A percentile compares a stretch with the other conserved stretches of the same genome.
Conservation (phyloP, 2,113 vertebrate genomes). For the Microcebus lehilahytsara region DNA sequence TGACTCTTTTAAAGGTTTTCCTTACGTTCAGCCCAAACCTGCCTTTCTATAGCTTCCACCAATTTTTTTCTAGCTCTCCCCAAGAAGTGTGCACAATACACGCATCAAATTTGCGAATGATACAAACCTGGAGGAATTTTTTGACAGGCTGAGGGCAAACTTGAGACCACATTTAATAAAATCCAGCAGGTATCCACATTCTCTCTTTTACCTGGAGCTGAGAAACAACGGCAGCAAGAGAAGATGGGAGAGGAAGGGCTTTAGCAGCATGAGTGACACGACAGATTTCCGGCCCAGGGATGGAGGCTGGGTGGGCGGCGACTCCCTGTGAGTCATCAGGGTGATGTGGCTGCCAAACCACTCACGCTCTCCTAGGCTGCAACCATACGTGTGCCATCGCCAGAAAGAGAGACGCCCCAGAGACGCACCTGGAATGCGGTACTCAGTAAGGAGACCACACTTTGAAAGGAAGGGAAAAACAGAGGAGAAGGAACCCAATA, state of each 20-base stretch:
- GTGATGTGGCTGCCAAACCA: rapidly evolving
- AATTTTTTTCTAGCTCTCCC: neutral
- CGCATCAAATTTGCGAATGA: neutral
- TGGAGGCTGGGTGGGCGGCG: neutral
- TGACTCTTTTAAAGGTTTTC: neutral
- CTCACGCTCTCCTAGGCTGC: neutral
- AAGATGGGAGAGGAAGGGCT: no score
- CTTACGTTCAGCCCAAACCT: neutral
- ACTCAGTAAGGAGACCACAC: no score
- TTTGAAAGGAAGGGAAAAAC: neutral
- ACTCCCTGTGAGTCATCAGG: neutral
- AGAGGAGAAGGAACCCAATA: neutral
- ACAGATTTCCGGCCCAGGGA: neutral
- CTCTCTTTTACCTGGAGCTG: neutral
- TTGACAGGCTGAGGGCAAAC: neutral
- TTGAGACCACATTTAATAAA: neutral
- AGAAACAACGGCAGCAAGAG: neutral
- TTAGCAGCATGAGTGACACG: rapidly evolving
- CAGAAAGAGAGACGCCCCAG: rapidly evolving
- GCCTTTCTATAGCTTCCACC: neutral
- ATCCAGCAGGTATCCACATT: neutral
- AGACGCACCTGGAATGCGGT: neutral
- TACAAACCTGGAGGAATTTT: neutral
- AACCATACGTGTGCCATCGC: neutral
- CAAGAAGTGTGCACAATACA: neutral